Conservation (phyloP, 2,888 invertebrate genomes). For the Microctonus brassicae region DNA sequence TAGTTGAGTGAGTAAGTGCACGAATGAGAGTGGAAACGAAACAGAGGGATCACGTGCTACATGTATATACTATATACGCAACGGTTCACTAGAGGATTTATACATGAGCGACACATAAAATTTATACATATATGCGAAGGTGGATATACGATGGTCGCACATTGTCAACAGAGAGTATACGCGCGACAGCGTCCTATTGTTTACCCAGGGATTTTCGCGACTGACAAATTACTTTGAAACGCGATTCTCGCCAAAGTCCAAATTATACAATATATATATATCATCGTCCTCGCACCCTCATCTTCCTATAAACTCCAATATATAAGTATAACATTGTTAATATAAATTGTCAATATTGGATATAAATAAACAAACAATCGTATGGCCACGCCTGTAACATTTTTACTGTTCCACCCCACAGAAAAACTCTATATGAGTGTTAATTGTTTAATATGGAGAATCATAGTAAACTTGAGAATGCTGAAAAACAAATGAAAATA, state of each 20-base stretch:
- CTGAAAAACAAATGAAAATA: too few species aligned
- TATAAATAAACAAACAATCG: too few species aligned
- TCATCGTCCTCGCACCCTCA: background rate
- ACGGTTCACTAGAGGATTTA: constrained; percentile 7
- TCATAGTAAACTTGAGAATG: too few species aligned
- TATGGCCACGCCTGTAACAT: background rate
- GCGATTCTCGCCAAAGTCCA: background rate
- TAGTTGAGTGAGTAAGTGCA: background rate
- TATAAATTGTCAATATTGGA: too few species aligned
- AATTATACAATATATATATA: background rate
- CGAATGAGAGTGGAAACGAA: background rate
- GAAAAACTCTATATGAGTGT: too few species aligned
- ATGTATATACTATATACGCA: background rate
- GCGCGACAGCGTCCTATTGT: constrained; percentile 42
- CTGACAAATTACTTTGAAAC: constrained; percentile 47
- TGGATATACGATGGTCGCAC: constrained; percentile 40
- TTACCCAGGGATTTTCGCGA: constrained; percentile 40
- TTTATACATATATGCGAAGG: background rate
- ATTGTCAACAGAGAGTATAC: constrained; percentile 46
- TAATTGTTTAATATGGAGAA: too few species aligned
- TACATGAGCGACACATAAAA: too few species aligned
- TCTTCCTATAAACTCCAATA: constrained; percentile 30
- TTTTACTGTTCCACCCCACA: background rate
- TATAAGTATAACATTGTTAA: background rate
- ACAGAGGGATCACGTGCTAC: background rate